Percentiles rank a stretch among this genome's conserved stretches.
Conservation (phyloP, 1,140 invertebrate genomes). For the Macrobrachium nipponense region DNA sequence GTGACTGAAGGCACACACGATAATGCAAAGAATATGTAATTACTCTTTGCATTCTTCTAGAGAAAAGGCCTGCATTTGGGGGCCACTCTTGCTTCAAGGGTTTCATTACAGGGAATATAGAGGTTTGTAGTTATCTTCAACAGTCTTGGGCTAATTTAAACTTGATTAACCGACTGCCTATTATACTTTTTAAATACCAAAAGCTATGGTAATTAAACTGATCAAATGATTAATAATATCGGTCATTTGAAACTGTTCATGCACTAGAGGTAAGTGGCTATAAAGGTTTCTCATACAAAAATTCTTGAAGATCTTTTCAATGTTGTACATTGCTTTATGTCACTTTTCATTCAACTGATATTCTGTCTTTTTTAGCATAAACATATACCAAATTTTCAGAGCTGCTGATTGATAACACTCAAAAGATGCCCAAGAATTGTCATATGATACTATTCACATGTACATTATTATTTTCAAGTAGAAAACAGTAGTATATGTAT, state of each 20-base stretch:
- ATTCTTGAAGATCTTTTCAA: slow-evolving; percentile 39
- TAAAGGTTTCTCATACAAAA: slow-evolving; percentile 32
- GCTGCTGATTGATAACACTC: background rate
- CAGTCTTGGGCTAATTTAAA: slow-evolving; percentile 3
- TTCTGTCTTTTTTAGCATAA: no score
- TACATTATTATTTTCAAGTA: slow-evolving; percentile 31
- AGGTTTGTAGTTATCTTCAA: slow-evolving; percentile 7
- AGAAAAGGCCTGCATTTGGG: slow-evolving; percentile 56
- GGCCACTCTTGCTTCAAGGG: slow-evolving; percentile 24
- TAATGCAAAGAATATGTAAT: slow-evolving; percentile 54
- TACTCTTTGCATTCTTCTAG: slow-evolving; percentile 56
- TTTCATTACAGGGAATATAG: slow-evolving; percentile 1
- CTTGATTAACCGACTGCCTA: slow-evolving; percentile 14
- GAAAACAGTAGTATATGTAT: slow-evolving; percentile 22
- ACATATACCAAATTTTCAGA: no score
- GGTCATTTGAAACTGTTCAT: slow-evolving; percentile 54
- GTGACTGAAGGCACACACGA: slow-evolving; percentile 59
- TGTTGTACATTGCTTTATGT: background rate
- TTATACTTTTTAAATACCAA: slow-evolving; percentile 41
- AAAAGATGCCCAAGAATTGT: slow-evolving; percentile 47
- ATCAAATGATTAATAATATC: slow-evolving; percentile 47
- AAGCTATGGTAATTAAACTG: slow-evolving; percentile 35
- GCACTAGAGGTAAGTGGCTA: slow-evolving; percentile 42
- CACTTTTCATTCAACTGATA: background rate
- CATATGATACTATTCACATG: slow-evolving; percentile 46